Evolutionary conservation across 2,888 invertebrate genomes (phyloP), one percentile per base, ranked within the genome.

Genomic region (Ennomos quercinarius): DNA sequence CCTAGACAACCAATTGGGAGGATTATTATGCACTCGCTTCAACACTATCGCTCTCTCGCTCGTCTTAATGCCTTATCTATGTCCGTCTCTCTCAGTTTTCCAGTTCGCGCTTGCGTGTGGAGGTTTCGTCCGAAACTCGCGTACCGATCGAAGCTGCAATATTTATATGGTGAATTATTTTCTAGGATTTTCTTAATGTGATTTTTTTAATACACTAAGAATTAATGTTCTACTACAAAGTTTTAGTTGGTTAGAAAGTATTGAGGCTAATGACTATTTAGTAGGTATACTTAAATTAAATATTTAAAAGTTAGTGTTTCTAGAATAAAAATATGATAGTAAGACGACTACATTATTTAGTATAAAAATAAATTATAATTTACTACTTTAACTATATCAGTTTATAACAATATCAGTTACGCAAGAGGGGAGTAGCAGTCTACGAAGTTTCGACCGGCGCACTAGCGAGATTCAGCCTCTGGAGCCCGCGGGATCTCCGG

Each of bases 401-500:
- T 64, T 63, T 59, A 34, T 70, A 80, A 83, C 81, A 84, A 84
- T 86, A 70, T 74, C 70, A 85, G 90, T 91, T 91, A 91, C 91
- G 91, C 91, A 91, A 91, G 90, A 87, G 89, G 86, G 85, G 84
- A 83, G 81, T 75, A 67, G 78, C 81, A 81, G 77, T 71, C 63
- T 89, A 88, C 72, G 89, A 70, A 86, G 89, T 89, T 90, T 86
- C 91, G 79, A 89, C 78, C 77, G 78, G 63, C 75, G 67, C 68
- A 61, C 80, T 77, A 74, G 77, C 79, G 76, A 74, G 87, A 89
- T 78, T 84, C 90, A 86, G 90, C 87, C 86, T 85, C 90, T 80
- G 87, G 78, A 83, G 74, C 85, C 83, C 81, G 84, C 65, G 78
- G 75, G 76, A 84, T 81, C 79, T 82, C 88, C 87, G 87, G 84